These are phyloP conservation scores for Drosophila anomalata DNA, from an alignment of 2,888 invertebrate genomes.

Conservation along the genomic window DNA sequence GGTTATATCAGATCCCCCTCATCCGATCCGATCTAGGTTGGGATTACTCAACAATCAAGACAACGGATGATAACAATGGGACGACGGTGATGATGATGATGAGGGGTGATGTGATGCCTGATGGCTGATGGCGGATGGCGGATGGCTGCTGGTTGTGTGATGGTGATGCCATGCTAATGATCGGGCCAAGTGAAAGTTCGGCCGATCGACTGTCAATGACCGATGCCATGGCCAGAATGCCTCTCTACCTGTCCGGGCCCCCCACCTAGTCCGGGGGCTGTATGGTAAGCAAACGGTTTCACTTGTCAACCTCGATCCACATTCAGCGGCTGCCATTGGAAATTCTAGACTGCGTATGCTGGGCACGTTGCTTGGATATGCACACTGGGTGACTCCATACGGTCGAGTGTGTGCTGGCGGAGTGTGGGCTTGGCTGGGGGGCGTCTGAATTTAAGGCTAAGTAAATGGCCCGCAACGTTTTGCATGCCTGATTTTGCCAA, in stretches of 20 bases:
- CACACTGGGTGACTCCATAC: not conserved
- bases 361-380: conserved; percentile 9
- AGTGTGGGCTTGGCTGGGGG: conserved; percentile 5
- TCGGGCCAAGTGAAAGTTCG: conserved; percentile 9
- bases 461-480: conserved; percentile 27
- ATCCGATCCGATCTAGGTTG: not conserved
- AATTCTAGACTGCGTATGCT: conserved; percentile 55
- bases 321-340: conserved; percentile 54
- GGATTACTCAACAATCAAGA: conserved; percentile 20
- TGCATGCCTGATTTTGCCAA: conserved; percentile 2
- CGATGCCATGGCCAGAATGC: conserved; percentile 1
- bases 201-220: conserved; percentile 10
- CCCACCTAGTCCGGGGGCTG: not conserved
- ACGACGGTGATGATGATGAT: conserved; percentile 5
- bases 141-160: not conserved
- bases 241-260: not conserved
- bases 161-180: conserved; percentile 38
- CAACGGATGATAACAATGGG: conserved; percentile 19
- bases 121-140: not conserved
- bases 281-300: conserved; percentile 17
- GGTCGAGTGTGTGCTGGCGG: not conserved
- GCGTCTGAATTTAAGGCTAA: conserved; percentile 12
- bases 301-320: conserved; percentile 72
- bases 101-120: conserved; percentile 1
- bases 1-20: not conserved